These are phyloP conservation scores for Nephotettix cincticeps DNA, from an alignment of 1,140 invertebrate genomes.

Conservation along the genomic window DNA sequence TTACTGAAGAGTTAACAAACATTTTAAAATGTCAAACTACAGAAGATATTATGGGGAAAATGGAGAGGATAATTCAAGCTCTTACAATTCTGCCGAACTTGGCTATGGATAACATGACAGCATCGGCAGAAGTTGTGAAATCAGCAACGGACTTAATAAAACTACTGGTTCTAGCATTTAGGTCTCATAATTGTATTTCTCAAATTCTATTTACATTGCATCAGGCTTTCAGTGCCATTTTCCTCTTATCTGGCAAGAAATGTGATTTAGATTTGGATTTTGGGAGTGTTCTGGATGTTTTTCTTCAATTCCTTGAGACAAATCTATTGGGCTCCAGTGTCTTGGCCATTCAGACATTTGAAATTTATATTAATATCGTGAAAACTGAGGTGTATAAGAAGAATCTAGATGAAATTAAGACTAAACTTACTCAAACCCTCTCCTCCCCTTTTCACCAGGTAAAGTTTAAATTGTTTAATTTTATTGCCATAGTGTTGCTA, in stretches of 20 bases:
- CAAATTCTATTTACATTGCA: not conserved
- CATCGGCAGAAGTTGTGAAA: not conserved
- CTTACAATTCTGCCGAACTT: not conserved
- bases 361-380: conserved; percentile 54
- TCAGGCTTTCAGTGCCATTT: not conserved
- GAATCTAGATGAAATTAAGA: conserved; percentile 54
- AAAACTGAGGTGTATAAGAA: conserved; percentile 49
- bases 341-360: conserved; percentile 49
- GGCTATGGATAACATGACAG: not conserved
- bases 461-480: too few species aligned
- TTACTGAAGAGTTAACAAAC: not conserved
- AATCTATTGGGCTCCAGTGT: conserved; percentile 37
- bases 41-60: not conserved
- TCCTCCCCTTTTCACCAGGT: conserved; percentile 64
- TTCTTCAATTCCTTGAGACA: too few species aligned
- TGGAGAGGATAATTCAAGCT: not conserved
- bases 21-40: not conserved
- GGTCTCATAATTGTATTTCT: not conserved
- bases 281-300: not conserved
- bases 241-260: not conserved
- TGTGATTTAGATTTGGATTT: too few species aligned
- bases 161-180: not conserved
- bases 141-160: not conserved
- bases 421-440: conserved; percentile 55
- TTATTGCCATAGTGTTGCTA: too few species aligned